Percentiles rank a stretch among this genome's conserved stretches.
phyloP scores from a whole-genome alignment of 2,113 vertebrate genomes.

The Entelurus aequoreus region DNA sequence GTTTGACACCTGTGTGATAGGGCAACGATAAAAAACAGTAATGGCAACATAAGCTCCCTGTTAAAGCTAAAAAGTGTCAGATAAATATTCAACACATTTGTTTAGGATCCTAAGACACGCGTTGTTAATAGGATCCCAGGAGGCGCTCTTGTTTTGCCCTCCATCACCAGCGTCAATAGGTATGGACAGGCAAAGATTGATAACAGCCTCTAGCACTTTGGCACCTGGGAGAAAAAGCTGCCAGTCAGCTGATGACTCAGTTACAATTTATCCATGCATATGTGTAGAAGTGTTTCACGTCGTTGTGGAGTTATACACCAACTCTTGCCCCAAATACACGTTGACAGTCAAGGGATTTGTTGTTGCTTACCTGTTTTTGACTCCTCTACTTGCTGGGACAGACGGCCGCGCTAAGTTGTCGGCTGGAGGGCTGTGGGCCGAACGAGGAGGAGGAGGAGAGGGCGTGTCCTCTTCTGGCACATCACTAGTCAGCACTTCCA shows the following conservation, averaged over 20 bases:
- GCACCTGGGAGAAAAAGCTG: constrained; percentile 41
- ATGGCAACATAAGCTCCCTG: background rate
- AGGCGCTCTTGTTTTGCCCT: constrained; percentile 38
- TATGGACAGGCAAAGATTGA: constrained; percentile 51
- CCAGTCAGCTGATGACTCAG: constrained; percentile 35
- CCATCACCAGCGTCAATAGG: constrained; percentile 48
- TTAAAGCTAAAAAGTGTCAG: constrained; percentile 14
- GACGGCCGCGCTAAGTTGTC: constrained; percentile 76
- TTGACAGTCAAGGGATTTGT: constrained; percentile 11
- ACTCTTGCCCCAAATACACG: background rate
- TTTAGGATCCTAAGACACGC: constrained; percentile 18
- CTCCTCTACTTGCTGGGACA: constrained; percentile 77
- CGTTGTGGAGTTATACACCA: background rate
- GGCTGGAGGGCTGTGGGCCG: constrained; percentile 70
- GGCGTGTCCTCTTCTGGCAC: constrained; percentile 64
- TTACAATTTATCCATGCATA: constrained; percentile 26
- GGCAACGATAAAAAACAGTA: background rate
- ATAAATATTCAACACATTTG: constrained; percentile 42
- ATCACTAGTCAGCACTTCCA: constrained; percentile 76
- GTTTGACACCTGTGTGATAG: too few species aligned
- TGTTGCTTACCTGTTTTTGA: constrained; percentile 81
- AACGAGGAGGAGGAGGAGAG: constrained; percentile 65
- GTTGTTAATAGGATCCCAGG: constrained; percentile 50
- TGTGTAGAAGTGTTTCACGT: constrained; percentile 15
- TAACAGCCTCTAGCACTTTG: constrained; percentile 60